Percentiles rank a stretch among this genome's conserved stretches.
Conservation (phyloP, 2,113 vertebrate genomes). For the Eulemur rufifrons region DNA sequence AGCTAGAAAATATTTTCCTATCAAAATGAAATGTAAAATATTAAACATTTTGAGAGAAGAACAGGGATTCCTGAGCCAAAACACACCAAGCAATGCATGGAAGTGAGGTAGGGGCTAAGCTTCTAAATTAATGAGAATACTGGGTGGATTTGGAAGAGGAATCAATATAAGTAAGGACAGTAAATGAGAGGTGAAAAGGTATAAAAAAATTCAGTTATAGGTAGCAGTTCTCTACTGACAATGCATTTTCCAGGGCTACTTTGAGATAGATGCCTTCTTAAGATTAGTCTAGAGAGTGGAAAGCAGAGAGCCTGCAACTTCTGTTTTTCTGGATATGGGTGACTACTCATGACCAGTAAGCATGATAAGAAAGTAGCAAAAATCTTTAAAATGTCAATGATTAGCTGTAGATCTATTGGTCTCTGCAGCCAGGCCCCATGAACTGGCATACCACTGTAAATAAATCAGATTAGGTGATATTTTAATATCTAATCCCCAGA, state of each 20-base stretch:
- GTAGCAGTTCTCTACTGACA: neutral
- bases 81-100: neutral
- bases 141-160: neutral
- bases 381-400: neutral
- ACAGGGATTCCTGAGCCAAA: neutral
- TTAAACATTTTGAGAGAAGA: neutral
- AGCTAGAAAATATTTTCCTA: neutral
- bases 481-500: neutral
- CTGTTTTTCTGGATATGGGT: neutral
- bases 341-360: neutral
- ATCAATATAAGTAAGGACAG: neutral
- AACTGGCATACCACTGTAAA: neutral
- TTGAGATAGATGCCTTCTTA: neutral
- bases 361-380: neutral
- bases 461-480: neutral
- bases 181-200: neutral
- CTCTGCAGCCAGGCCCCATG: neutral
- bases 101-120: neutral
- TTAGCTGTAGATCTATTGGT: neutral
- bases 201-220: too few relatives aligned
- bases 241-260: neutral
- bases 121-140: neutral
- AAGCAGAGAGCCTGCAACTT: neutral
- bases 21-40: neutral
- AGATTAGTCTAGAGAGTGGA: neutral